A percentile compares a stretch with the other conserved stretches of the same genome.
Evolutionary conservation across 2,113 vertebrate genomes (phyloP).

Genomic region (Taxidea taxus): DNA sequence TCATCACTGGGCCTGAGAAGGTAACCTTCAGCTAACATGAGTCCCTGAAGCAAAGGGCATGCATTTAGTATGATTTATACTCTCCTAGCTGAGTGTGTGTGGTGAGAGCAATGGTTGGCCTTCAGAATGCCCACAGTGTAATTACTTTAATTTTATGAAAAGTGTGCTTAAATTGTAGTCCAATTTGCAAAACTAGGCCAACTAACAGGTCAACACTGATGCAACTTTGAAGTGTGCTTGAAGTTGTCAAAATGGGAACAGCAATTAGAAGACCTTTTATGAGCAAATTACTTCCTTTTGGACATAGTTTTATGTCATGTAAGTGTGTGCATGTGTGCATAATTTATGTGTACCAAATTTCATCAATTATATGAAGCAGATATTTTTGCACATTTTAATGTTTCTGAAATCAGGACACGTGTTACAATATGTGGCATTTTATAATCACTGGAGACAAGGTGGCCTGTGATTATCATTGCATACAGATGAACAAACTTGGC

Average conservation of each 20-base stretch:
- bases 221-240: conserved; percentile 33
- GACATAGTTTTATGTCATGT: neutral
- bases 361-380: neutral
- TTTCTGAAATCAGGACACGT: neutral
- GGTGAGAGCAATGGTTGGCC: neutral
- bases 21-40: neutral
- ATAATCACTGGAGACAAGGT: neutral
- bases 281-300: neutral
- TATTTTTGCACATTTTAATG: neutral
- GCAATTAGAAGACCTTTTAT: conserved; percentile 41
- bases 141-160: conserved; percentile 47
- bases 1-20: neutral
- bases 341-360: neutral
- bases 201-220: neutral
- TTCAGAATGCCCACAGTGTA: neutral
- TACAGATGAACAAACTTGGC: neutral
- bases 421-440: neutral
- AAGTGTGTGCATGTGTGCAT: neutral
- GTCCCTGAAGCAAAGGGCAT: neutral
- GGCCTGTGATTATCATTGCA: neutral
- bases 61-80: neutral
- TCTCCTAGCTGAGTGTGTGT: neutral
- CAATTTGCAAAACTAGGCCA: neutral
- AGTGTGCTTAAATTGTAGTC: neutral
- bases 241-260: conserved; percentile 33